These are phyloP conservation scores for Petrocephalus sullivani DNA, from an alignment of 2,797 vertebrate species.

Conservation along the genomic window DNA sequence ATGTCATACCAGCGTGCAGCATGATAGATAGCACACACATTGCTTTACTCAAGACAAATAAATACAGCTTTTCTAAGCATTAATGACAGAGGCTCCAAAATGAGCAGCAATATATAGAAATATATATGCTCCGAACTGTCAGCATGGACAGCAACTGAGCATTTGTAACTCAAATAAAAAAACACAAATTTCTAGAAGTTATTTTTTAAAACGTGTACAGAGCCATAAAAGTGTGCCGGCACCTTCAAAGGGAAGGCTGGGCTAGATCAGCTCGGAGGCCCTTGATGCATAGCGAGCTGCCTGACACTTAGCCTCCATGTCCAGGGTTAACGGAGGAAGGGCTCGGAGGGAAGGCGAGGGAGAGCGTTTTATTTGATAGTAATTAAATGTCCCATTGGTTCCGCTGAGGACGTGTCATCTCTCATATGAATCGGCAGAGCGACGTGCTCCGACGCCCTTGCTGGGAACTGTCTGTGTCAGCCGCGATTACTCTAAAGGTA, in stretches of 20 bases:
- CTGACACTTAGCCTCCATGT: background rate
- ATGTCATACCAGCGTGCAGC: background rate
- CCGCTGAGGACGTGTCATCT: background rate
- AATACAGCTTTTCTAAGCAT: slow-evolving; percentile 7
- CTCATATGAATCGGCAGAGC: background rate
- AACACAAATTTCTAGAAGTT: background rate
- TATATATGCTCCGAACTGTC: background rate
- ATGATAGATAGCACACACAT: background rate
- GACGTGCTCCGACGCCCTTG: background rate
- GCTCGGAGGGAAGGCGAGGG: background rate
- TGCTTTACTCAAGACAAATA: background rate
- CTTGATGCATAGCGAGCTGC: background rate
- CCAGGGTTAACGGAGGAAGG: slow-evolving; percentile 8
- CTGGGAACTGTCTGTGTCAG: background rate
- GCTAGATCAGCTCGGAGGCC: background rate
- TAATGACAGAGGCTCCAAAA: slow-evolving; percentile 1
- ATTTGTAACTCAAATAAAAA: background rate
- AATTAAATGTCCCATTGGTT: slow-evolving; percentile 16
- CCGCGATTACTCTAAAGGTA: background rate
- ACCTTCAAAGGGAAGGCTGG: background rate
- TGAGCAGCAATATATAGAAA: background rate
- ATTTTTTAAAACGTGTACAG: background rate
- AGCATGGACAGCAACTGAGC: background rate
- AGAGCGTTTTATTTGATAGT: slow-evolving; percentile 6
- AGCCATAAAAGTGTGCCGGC: background rate